Percentiles rank a stretch among this genome's conserved stretches.
phyloP scores from a whole-genome alignment of 1,140 invertebrate species.

The Varroa destructor region DNA sequence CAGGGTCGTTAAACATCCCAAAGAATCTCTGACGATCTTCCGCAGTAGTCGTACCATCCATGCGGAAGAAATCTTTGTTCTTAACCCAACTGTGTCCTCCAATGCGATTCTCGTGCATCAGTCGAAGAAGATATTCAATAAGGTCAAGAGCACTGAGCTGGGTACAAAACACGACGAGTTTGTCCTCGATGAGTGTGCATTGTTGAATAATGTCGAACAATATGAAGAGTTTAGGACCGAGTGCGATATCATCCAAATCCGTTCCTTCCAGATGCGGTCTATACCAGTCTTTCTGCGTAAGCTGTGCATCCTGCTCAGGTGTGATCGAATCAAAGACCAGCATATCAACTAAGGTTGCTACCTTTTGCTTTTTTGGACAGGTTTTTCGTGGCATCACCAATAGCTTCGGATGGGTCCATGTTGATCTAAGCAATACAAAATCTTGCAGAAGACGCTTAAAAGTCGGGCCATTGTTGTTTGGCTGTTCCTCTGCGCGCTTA shows the following conservation, averaged over 20 bases:
- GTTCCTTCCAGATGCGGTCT: neutral
- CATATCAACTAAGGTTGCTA: neutral
- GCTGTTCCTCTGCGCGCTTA: neutral
- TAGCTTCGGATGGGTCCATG: conserved; percentile 75
- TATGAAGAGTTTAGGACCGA: conserved; percentile 20
- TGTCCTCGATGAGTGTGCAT: neutral
- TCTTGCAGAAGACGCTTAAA: conserved; percentile 56
- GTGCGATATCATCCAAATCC: conserved; percentile 1
- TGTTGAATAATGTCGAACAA: conserved; percentile 8
- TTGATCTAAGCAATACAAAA: conserved; percentile 67
- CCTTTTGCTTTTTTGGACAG: neutral
- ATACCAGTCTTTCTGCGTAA: neutral
- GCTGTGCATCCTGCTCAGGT: neutral
- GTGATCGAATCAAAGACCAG: conserved; percentile 5
- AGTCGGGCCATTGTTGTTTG: neutral
- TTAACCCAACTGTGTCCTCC: conserved; percentile 54
- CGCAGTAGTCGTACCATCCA: conserved; percentile 72
- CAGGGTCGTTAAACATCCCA: conserved; percentile 65
- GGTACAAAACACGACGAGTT: conserved; percentile 16
- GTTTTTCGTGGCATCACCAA: conserved; percentile 1
- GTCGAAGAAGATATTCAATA: neutral
- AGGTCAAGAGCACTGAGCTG: conserved; percentile 23
- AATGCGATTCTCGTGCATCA: conserved; percentile 12
- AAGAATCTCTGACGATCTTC: conserved; percentile 63
- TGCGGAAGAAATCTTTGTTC: conserved; percentile 67